Evolutionary conservation across 2,113 vertebrate genomes (phyloP).

Genomic region (Neodontobutis hainanensis): DNA sequence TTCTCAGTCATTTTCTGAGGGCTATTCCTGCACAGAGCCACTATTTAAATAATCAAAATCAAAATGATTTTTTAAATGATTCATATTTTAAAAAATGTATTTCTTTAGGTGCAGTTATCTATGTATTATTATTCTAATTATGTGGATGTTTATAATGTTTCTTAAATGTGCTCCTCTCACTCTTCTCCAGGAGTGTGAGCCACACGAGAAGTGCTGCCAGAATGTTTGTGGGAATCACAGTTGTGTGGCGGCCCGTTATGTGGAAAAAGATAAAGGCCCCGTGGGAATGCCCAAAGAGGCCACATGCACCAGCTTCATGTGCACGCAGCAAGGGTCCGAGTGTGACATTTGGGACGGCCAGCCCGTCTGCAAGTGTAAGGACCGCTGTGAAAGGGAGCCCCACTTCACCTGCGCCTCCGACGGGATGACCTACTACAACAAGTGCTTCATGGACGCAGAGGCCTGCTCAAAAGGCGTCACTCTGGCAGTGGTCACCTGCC

Average conservation of each 20-base stretch:
- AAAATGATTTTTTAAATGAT: too few relatives aligned
- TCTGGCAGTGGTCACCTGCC: conserved; percentile 88
- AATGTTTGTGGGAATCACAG: conserved; percentile 95
- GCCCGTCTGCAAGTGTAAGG: conserved; percentile 92
- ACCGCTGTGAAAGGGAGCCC: conserved; percentile 94
- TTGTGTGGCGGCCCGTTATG: conserved; percentile 91
- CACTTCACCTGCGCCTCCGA: conserved; percentile 97
- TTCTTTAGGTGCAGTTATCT: too few relatives aligned
- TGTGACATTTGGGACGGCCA: conserved; percentile 96
- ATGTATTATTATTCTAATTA: too few relatives aligned
- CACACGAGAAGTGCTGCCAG: conserved; percentile 95
- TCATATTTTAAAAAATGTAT: too few relatives aligned
- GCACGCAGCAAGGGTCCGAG: conserved; percentile 93
- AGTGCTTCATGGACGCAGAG: conserved; percentile 98
- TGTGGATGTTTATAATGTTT: too few relatives aligned
- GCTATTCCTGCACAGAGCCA: too few relatives aligned
- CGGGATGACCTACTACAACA: conserved; percentile 97
- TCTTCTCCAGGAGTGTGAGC: conserved; percentile 87
- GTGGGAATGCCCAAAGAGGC: conserved; percentile 88
- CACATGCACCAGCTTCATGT: conserved; percentile 90
- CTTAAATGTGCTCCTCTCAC: too few relatives aligned
- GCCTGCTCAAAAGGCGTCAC: conserved; percentile 93
- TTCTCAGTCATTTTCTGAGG: too few relatives aligned
- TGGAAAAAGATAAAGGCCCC: conserved; percentile 85
- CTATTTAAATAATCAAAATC: too few relatives aligned